Evolutionary conservation across 1,140 invertebrate species (phyloP).

Genomic region (Teleopsis dalmanni): DNA sequence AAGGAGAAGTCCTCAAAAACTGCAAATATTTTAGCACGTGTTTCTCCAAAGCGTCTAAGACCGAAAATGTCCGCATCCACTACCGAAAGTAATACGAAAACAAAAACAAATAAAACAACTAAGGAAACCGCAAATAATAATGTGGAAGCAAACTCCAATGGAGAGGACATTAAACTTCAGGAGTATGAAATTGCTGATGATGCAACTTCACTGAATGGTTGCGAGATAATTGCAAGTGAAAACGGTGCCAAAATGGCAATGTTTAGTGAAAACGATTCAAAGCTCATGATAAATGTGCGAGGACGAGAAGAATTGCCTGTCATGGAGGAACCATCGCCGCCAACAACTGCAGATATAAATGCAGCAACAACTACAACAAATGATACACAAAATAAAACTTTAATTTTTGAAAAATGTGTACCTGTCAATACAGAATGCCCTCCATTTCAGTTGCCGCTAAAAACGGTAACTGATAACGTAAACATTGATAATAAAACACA

Average conservation of each 20-base stretch:
- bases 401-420: constrained; percentile 31
- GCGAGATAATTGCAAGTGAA: constrained; percentile 12
- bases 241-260: constrained; percentile 38
- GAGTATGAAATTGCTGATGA: constrained; percentile 55
- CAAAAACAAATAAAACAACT: constrained; percentile 5
- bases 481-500: constrained; percentile 19
- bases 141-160: constrained; percentile 16
- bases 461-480: constrained; percentile 12
- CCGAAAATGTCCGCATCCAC: background rate
- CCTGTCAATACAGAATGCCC: constrained; percentile 35
- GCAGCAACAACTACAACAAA: background rate
- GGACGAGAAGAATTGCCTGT: constrained; percentile 62
- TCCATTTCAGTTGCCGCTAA: constrained; percentile 25
- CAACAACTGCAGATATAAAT: background rate
- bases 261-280: constrained; percentile 43
- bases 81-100: constrained; percentile 10
- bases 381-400: constrained; percentile 7
- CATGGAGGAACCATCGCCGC: constrained; percentile 23
- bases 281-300: constrained; percentile 51
- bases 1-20: constrained; percentile 17
- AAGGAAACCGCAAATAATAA: constrained; percentile 16
- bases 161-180: constrained; percentile 8
- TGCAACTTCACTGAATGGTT: constrained; percentile 47
- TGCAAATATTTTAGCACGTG: constrained; percentile 23
- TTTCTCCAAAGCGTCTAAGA: constrained; percentile 32